Conservation (phyloP, 2,113 vertebrate species). For the Lutjanus erythropterus region DNA sequence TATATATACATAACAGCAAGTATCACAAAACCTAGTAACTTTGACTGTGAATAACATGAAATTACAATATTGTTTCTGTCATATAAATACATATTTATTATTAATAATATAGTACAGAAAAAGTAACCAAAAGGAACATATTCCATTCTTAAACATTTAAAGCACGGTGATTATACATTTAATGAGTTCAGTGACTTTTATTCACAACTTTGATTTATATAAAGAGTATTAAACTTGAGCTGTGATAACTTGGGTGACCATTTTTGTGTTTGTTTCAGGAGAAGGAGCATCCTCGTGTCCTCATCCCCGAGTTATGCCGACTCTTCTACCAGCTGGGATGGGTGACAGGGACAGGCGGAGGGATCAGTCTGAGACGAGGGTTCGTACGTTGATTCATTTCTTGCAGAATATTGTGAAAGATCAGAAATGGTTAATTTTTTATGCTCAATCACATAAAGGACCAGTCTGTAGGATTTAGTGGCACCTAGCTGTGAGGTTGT, state of each 20-base stretch:
- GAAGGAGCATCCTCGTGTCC: constrained; percentile 89
- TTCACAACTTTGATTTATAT: background rate
- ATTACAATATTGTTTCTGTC: no score
- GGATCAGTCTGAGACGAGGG: constrained; percentile 93
- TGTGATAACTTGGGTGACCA: background rate
- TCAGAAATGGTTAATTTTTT: background rate
- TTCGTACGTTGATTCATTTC: constrained; percentile 71
- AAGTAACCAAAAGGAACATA: no score
- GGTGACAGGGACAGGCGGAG: constrained; percentile 97
- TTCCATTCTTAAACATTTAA: background rate
- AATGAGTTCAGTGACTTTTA: background rate
- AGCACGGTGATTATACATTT: background rate
- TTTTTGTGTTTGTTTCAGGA: constrained; percentile 81
- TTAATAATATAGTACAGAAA: no score
- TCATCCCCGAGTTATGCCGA: constrained; percentile 95
- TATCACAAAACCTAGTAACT: no score
- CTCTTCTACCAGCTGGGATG: constrained; percentile 96
- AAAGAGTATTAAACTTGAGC: background rate
- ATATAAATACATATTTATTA: no score
- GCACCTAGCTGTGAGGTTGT: no score
- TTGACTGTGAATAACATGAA: no score
- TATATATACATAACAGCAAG: no score
- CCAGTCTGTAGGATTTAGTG: no score
- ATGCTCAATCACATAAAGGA: no score
- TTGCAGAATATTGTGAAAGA: background rate